phyloP scores from a whole-genome alignment of 2,888 invertebrate genomes.

The Tipula lateralis region DNA sequence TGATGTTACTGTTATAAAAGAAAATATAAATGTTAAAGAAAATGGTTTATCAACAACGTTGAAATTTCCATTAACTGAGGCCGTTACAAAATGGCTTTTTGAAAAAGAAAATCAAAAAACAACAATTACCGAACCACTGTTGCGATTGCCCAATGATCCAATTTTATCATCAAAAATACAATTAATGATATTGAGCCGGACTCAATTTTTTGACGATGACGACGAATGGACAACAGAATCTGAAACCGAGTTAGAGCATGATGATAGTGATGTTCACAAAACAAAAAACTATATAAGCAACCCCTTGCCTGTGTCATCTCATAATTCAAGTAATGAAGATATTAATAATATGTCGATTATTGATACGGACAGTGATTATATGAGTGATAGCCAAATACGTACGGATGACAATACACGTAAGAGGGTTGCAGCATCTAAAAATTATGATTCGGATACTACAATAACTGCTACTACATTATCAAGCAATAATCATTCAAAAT shows the following conservation, averaged over 20 bases:
- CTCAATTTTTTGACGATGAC: constrained; percentile 31
- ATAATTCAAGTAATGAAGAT: constrained; percentile 40
- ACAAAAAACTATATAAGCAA: constrained; percentile 55
- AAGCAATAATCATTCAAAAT: background rate
- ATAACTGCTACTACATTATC: background rate
- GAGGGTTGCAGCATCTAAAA: constrained; percentile 35
- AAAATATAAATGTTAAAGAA: background rate
- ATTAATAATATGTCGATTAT: constrained; percentile 26
- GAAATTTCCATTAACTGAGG: constrained; percentile 53
- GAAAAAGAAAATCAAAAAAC: constrained; percentile 44
- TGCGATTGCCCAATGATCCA: constrained; percentile 35
- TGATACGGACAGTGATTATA: constrained; percentile 34
- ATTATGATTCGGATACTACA: background rate
- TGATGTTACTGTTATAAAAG: background rate
- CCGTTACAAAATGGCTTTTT: constrained; percentile 58
- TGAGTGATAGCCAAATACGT: constrained; percentile 34
- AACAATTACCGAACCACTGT: constrained; percentile 42
- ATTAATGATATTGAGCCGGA: constrained; percentile 19
- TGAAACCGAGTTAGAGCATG: constrained; percentile 35
- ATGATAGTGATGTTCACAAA: no score
- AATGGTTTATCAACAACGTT: background rate
- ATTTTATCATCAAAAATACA: constrained; percentile 26
- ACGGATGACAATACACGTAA: constrained; percentile 35
- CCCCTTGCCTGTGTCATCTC: constrained; percentile 54
- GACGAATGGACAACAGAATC: constrained; percentile 31